phyloP scores from a whole-genome alignment of 2,113 vertebrate species.

The Campylomormyrus tamandua region DNA sequence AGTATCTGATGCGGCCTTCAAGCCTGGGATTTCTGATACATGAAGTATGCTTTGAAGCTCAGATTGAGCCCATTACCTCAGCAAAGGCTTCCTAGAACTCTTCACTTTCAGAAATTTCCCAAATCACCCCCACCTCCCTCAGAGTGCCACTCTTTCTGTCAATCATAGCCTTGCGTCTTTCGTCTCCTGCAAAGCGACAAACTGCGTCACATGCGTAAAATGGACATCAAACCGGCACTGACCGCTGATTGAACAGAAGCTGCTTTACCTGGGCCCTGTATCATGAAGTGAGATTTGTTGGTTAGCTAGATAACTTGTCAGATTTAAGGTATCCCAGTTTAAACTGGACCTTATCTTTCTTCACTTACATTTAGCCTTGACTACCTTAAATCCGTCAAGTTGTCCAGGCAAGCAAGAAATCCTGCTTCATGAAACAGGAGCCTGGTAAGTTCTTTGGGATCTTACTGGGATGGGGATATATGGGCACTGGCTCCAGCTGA shows the following conservation, averaged over 20 bases:
- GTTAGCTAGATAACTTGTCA: neutral
- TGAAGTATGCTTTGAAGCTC: slow-evolving; percentile 2
- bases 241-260: too few relatives aligned
- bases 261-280: neutral
- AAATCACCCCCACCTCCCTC: neutral
- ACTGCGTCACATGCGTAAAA: neutral
- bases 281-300: neutral
- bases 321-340: neutral
- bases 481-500: neutral
- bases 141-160: neutral
- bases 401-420: neutral
- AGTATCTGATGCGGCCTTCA: neutral
- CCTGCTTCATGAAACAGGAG: neutral
- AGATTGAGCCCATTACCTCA: neutral
- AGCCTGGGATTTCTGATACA: neutral
- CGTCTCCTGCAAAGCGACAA: neutral
- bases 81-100: neutral
- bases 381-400: neutral
- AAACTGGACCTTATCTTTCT: neutral
- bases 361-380: neutral
- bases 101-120: neutral
- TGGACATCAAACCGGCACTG: neutral
- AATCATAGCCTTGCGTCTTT: neutral
- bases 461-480: neutral
- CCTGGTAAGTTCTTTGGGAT: neutral